Conservation (phyloP, 2,888 invertebrate genomes). For the Plutella xylostella region DNA sequence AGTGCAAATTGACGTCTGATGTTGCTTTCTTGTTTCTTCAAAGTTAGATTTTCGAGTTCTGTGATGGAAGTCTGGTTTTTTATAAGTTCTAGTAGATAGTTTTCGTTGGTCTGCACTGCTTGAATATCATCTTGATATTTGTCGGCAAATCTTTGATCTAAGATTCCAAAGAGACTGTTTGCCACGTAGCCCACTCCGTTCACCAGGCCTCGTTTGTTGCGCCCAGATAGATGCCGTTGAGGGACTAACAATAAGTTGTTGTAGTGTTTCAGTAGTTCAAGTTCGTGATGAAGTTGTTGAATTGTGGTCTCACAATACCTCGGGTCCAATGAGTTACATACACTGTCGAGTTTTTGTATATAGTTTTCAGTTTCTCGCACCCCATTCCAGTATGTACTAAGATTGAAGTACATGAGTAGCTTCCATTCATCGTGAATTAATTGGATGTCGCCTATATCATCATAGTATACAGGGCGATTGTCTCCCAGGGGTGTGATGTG, state of each 20-base stretch:
- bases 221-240: background rate
- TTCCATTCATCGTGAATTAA: constrained; percentile 1
- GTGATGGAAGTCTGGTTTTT: background rate
- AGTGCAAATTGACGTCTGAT: constrained; percentile 20
- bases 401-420: background rate
- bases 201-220: background rate
- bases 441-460: background rate
- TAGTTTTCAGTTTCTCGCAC: background rate
- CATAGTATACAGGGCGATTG: background rate
- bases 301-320: background rate
- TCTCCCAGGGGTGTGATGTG: background rate
- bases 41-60: background rate
- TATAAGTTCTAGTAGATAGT: background rate
- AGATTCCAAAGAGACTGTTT: background rate
- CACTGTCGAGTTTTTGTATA: background rate
- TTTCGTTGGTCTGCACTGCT: background rate
- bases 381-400: background rate
- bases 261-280: background rate
- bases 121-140: background rate
- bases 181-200: background rate
- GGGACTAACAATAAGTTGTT: background rate
- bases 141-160: background rate
- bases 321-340: background rate
- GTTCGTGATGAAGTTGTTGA: background rate
- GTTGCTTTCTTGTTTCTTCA: background rate